Conservation (phyloP, 2,888 invertebrate species). For the Temnothorax unifasciatus region DNA sequence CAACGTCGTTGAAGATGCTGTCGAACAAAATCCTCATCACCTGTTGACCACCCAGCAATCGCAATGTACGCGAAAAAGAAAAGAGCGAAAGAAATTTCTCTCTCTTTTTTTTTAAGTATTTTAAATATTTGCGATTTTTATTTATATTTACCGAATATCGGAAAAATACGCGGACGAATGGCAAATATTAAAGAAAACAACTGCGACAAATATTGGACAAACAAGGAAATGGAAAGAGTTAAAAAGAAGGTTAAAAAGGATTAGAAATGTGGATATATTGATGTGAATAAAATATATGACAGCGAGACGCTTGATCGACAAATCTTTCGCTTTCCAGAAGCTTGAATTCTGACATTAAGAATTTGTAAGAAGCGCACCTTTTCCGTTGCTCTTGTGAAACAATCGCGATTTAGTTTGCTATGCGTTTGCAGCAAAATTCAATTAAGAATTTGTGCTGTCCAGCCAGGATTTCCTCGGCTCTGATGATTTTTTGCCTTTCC, state of each 20-base stretch:
- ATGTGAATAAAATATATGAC: neutral
- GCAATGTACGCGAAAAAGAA: neutral
- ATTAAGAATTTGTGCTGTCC: neutral
- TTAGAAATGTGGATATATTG: neutral
- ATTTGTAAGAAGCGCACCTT: neutral
- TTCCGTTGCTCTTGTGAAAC: neutral
- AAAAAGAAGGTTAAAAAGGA: neutral
- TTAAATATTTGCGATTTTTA: constrained; percentile 42
- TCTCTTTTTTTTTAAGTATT: neutral
- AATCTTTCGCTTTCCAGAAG: neutral
- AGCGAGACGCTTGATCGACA: neutral
- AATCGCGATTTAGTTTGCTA: neutral
- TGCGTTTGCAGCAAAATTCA: neutral
- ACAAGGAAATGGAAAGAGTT: neutral
- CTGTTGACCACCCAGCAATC: constrained; percentile 7
- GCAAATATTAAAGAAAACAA: constrained; percentile 20
- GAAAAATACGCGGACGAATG: neutral
- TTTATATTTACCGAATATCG: neutral
- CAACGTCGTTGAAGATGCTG: neutral
- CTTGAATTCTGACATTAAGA: neutral
- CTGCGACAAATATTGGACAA: constrained; percentile 9
- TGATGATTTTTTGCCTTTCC: constrained; percentile 44
- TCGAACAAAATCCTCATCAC: neutral
- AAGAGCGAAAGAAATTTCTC: neutral
- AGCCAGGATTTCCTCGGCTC: neutral